Conservation (phyloP, 2,888 invertebrate genomes). For the Cryptocheilus praepositus region DNA sequence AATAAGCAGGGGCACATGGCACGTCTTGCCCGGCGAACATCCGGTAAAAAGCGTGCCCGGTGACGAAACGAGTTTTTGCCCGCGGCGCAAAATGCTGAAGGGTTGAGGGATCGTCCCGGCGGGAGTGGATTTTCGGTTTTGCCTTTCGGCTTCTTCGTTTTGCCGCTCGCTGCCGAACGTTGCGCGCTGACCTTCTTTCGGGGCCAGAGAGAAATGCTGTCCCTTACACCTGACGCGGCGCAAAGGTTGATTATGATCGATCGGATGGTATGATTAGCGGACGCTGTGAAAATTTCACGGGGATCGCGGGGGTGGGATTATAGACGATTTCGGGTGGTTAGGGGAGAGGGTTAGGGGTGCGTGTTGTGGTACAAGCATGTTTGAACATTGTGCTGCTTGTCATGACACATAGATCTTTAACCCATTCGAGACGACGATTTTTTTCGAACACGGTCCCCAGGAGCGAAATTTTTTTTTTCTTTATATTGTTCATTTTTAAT, state of each 20-base stretch:
- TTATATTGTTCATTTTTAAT: no score
- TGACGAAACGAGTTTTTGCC: constrained; percentile 43
- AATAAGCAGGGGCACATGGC: constrained; percentile 35
- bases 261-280: not conserved
- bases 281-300: not conserved
- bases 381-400: no score
- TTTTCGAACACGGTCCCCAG: no score
- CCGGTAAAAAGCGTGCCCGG: constrained; percentile 41
- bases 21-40: constrained; percentile 17
- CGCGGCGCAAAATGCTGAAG: constrained; percentile 33
- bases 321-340: no score
- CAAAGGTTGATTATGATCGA: constrained; percentile 2
- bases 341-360: no score
- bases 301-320: not conserved
- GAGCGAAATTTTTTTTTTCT: no score
- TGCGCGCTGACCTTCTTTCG: constrained; percentile 4
- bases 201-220: constrained; percentile 9
- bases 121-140: constrained; percentile 37
- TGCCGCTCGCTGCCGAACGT: not conserved
- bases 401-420: no score
- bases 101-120: constrained; percentile 46
- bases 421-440: no score
- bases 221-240: constrained; percentile 1
- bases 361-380: no score
- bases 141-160: constrained; percentile 24